Evolutionary conservation across 2,888 invertebrate species (phyloP), one percentile per base, ranked within the genome.

Genomic region (Didymodactylos carnosus): DNA sequence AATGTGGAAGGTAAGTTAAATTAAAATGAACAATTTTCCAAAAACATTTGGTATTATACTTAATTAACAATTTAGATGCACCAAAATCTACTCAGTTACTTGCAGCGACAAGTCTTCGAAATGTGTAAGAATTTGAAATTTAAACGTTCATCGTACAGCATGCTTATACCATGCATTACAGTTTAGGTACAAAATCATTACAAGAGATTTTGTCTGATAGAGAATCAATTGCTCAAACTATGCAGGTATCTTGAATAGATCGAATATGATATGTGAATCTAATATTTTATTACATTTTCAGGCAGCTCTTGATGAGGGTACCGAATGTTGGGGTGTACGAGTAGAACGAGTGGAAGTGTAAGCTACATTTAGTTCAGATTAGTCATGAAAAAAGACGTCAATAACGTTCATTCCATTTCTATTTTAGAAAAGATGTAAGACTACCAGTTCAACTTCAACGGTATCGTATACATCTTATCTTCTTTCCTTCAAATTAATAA

Each of bases 331-430:
- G 75, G 72, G 72, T 53, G 82, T 84, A 62, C 83, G 83, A 78
- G 85, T 85, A 40, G 83, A 83, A 77, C 77, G 82, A 73, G 82
- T 83, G 39, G 83, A 83, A 79, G 80, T 83, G 83, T 74, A 74
- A 25, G 71, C 27, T 53, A 7, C 27, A 23, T 11, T 16, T 49
- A 6, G 41, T 69, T 73, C 5, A 2, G 6, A 43, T 49, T 69
- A 51, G 7, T 23, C 41, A 25, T 11, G 19, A 23, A 5, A 16
- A 29, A 53, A 14, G 29, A 29, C 19, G 35, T 8, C 4, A 14
- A 7, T 7, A 19, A 35, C 0, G 35, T 62, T 0, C 7, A 3
- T 35, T 62, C 0, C n/a, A 19, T 62, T 29, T 8, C 14, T 3
- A 3, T 35, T 62, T 11, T 14, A 81, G 80, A 73, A 82, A 81